Evolutionary conservation across 2,113 vertebrate genomes (phyloP), one percentile per base, ranked within the genome.

Genomic region (Pipra filicauda): DNA sequence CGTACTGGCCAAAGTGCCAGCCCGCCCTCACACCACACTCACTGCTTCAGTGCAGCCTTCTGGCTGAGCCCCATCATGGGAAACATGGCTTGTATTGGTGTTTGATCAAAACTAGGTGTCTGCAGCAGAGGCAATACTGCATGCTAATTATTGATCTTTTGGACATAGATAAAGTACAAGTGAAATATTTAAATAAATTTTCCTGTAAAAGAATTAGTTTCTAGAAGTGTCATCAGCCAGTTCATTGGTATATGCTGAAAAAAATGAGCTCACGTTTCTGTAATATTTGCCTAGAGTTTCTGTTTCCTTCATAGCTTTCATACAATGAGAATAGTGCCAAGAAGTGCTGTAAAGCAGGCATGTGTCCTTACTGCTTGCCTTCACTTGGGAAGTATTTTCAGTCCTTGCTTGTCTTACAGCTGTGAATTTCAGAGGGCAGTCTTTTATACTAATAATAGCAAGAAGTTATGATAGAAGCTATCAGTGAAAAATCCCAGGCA

Each of bases 371-470:
- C 61, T 81, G 41, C 79, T 75, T 87, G 84, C 87, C 64, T 93
- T 67, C 77, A 16, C 52, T 94, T 82, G 67, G 55, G 66, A 75
- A 86, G 49, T 91, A 88, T 95, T 88, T 72, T 95, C 92, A 18
- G 3, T 51, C 59, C 67, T 93, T 96, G 76, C 96, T 97, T 95
- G 71, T 84, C 85, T 91, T 97, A 97, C 94, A 96, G 93, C 97
- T 96, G 96, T 95, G 96, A 88, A 88, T 97, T 97, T 91, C 55
- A 80, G 85, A 91, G 96, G 96, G 82, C 97, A 96, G 96, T 96
- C 88, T 96, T 96, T 95, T 91, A 55, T 65, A 95, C 98, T 98
- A 98, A 98, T 97, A 98, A 98, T 98, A 98, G 98, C 59, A 78
- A 88, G 84, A 96, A 96, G 93, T 97, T 96, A 92, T 96, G 95